These are phyloP conservation scores for Pelagia noctiluca DNA, from an alignment of 30 jellyfish, hydroid and myxozoan species.

Conservation along the genomic window DNA sequence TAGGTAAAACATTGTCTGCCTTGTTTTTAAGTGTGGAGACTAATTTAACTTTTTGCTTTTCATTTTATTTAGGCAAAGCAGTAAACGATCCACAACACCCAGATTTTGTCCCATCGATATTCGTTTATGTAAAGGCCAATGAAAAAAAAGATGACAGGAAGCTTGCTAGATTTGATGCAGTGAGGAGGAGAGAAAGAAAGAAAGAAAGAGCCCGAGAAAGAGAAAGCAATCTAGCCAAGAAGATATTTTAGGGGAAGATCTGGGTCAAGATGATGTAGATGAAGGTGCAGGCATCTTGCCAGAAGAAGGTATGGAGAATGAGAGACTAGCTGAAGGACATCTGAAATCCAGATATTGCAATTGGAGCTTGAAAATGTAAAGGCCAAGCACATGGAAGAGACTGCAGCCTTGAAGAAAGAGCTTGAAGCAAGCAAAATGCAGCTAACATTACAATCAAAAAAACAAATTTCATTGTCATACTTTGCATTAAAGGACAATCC, in stretches of 20 bases:
- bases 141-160: neutral
- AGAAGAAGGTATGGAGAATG: neutral
- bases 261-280: neutral
- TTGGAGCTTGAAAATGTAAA: neutral
- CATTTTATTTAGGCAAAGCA: neutral
- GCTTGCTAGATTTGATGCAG: slow-evolving; percentile 4
- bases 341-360: neutral
- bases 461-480: slow-evolving; percentile 6
- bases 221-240: neutral
- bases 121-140: neutral
- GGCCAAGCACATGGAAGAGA: slow-evolving; percentile 1
- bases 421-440: neutral
- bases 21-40: neutral
- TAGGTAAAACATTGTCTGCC: neutral
- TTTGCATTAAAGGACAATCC: slow-evolving; percentile 5
- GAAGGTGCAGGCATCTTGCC: too few species aligned
- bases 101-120: neutral
- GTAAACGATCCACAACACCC: slow-evolving; percentile 5
- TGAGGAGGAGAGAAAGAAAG: neutral
- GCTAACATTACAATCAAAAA: neutral
- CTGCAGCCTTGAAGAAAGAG: neutral
- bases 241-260: neutral
- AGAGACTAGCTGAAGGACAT: neutral
- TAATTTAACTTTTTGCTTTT: neutral
- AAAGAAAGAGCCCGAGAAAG: neutral